Evolutionary conservation across 2,113 vertebrate genomes (phyloP).

Genomic region (Ictidomys tridecemlineatus): DNA sequence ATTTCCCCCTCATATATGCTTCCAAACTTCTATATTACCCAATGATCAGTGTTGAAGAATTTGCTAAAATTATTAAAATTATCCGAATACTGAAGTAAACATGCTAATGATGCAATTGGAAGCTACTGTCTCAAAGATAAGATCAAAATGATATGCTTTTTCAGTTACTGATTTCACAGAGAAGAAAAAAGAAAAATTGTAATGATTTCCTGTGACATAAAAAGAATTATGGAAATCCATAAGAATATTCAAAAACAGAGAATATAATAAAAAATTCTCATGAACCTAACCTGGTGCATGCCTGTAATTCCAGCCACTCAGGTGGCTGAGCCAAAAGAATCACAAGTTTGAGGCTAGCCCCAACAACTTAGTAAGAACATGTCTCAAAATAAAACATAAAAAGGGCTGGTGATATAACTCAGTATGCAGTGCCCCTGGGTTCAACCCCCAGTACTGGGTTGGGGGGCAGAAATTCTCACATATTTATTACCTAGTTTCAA

Average conservation of each 20-base stretch:
- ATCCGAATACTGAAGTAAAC: background rate
- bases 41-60: background rate
- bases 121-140: background rate
- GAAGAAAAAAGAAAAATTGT: background rate
- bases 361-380: too few species aligned
- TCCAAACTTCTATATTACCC: background rate
- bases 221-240: too few species aligned
- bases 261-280: too few species aligned
- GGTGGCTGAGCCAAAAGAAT: too few species aligned
- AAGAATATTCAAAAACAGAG: too few species aligned
- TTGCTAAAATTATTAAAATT: constrained; percentile 2
- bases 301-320: too few species aligned
- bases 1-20: background rate
- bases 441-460: too few species aligned
- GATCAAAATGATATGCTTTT: background rate
- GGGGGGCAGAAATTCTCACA: background rate
- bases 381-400: too few species aligned
- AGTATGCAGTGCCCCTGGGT: too few species aligned
- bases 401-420: too few species aligned
- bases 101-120: background rate
- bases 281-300: too few species aligned
- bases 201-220: background rate
- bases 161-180: background rate
- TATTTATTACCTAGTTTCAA: background rate
- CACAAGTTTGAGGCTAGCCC: too few species aligned